Conservation (phyloP, 2,797 vertebrate genomes). For the Schizopygopsis pylzovi region DNA sequence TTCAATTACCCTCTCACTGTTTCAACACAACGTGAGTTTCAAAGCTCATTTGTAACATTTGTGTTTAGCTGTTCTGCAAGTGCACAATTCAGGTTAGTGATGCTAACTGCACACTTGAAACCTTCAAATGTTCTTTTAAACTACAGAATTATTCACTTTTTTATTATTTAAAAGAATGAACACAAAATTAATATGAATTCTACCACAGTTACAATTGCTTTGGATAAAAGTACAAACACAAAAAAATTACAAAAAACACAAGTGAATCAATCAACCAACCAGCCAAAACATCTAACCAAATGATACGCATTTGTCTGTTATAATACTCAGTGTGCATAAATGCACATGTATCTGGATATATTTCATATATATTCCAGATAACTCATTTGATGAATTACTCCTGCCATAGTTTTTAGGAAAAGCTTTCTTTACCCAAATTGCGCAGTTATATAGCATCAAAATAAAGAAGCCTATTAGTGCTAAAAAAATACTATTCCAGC, state of each 20-base stretch:
- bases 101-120: not conserved
- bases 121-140: not conserved
- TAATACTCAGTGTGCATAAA: not conserved
- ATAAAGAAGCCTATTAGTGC: not conserved
- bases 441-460: not conserved
- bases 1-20: not conserved
- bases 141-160: not conserved
- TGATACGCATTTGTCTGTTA: not conserved
- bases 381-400: not conserved
- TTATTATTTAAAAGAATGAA: not conserved
- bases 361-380: not conserved
- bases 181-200: not conserved
- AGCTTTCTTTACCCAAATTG: not conserved
- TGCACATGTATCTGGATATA: not conserved
- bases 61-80: not conserved
- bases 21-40: not conserved
- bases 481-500: not conserved
- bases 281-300: not conserved
- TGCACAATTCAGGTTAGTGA: not conserved
- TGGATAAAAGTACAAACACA: not conserved
- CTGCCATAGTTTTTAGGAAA: not conserved
- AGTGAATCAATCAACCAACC: not conserved
- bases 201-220: not conserved
- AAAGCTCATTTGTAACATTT: not conserved
- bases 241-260: not conserved